Percentiles rank a stretch among this genome's conserved stretches.
Conservation (phyloP, 2,113 vertebrate genomes). For the Aythya baeri region DNA sequence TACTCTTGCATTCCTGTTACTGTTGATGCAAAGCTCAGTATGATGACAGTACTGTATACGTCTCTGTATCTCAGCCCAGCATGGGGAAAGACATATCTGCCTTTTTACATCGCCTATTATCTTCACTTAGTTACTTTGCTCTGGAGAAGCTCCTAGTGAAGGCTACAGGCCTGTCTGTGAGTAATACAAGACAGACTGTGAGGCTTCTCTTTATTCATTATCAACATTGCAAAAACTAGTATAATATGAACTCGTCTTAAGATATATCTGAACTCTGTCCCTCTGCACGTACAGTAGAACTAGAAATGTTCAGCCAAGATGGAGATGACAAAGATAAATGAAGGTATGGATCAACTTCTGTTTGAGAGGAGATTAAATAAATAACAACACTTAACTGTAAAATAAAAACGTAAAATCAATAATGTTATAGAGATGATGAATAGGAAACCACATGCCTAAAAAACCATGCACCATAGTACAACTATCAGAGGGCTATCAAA, state of each 20-base stretch:
- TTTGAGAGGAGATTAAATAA: not conserved
- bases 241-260: not conserved
- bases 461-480: not conserved
- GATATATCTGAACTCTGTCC: not conserved
- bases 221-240: not conserved
- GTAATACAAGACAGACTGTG: not conserved
- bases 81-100: not conserved
- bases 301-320: not conserved
- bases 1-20: not conserved
- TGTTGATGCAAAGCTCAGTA: not conserved
- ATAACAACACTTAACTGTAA: not conserved
- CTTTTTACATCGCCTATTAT: not conserved
- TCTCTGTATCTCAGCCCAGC: not conserved
- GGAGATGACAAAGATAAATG: not conserved
- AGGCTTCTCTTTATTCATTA: not conserved
- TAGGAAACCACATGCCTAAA: not conserved
- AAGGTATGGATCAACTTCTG: not conserved
- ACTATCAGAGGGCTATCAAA: not conserved
- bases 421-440: not conserved
- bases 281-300: not conserved
- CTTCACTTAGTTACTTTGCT: not conserved
- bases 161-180: not conserved
- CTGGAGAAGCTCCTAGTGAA: not conserved
- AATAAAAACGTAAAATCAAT: not conserved
- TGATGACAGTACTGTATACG: not conserved